Evolutionary conservation across 2,888 invertebrate genomes (phyloP), one percentile per base, ranked within the genome.

Genomic region (Sinhomidia bicolor): DNA sequence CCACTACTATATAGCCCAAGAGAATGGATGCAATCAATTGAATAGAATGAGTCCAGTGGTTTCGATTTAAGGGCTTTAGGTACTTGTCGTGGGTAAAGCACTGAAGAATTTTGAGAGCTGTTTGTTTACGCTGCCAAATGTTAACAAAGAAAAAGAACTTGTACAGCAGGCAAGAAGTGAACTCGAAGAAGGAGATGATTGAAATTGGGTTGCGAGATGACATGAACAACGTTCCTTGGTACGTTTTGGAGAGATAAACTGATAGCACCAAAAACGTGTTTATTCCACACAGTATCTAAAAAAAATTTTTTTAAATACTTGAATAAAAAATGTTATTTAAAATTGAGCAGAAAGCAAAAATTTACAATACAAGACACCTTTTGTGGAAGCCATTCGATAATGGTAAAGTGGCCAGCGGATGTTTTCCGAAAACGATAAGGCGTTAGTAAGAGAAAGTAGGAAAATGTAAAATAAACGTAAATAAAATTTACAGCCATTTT

Each of bases 371-470:
- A 23, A 51, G n/a, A 7, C 54, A 83, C 82, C 17, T 83, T 83
- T 17, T 71, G 71, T 47, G 82, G 82, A 29, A 54, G 36, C 71
- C 82, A 83, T 57, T 83, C 71, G 5, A 32, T 14, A 1, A 83
- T 1, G 3, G 14, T 3, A 71, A 71, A 54, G 14, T 71, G 51
- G 20, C 71, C 51, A 32, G 7, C 1, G 7, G 12, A 0, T 5
- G 54, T n/a, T 36, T 54, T 83, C 10, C 32, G 23, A 57, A 83
- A 83, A 1, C 81, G 51, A 20, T 32, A 83, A 3, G 82, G 82
- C 9, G 82, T 51, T 68, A 83, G 57, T 23, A 68, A 17, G 20
- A 82, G 68, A 68, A 82, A 82, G 36, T 82, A 82, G 10, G 23
- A 17, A 54, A 83, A 83, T 41, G 62, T 65, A 44, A 62, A 83